Evolutionary conservation across 2,888 invertebrate genomes (phyloP), one percentile per base, ranked within the genome.

Genomic region (Drosophila ustulata): DNA sequence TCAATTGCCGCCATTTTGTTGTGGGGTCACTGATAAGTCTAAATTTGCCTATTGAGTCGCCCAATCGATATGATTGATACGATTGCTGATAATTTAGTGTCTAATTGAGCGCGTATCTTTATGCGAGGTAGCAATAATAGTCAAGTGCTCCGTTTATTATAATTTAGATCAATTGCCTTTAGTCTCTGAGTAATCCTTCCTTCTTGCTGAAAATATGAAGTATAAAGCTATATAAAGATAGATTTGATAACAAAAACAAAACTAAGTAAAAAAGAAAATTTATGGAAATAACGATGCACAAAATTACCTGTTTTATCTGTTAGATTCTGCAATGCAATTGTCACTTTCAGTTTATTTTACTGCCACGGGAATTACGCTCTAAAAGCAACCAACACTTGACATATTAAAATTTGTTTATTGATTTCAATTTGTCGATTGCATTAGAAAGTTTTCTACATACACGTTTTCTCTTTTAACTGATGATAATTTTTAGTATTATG

Each of bases 11-110:
- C 39, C 71, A 63, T 59, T 63, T 43, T 71, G n/a, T 39, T 39
- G 18, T 45, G 39, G 13, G 30, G 3, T 47, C n/a, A 6, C 57
- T 51, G 77, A 75, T 75, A 76, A 76, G 64, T 37, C 9, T 2
- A 59, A 67, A 55, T 69, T 53, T 50, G 61, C 45, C 34, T 62
- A 75, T 75, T 50, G 45, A 43, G 55, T 13, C 39, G 41, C 34
- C 28, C 77, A 76, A 77, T 77, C 73, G 58, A 66, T 77, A 69
- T 76, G 72, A 75, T 75, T 75, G 75, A 71, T 68, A 68, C 59
- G 62, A 69, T 76, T 77, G 73, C 41, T 56, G 77, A 76, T 73
- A 76, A 76, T 76, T 69, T 32, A 30, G 53, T 64, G 56, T 59
- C 56, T 70, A 77, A 76, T 76, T 76, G 77, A 50, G 77, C 55